These are phyloP conservation scores for Protonibea diacanthus DNA, from an alignment of 2,797 vertebrate species.

Conservation along the genomic window DNA sequence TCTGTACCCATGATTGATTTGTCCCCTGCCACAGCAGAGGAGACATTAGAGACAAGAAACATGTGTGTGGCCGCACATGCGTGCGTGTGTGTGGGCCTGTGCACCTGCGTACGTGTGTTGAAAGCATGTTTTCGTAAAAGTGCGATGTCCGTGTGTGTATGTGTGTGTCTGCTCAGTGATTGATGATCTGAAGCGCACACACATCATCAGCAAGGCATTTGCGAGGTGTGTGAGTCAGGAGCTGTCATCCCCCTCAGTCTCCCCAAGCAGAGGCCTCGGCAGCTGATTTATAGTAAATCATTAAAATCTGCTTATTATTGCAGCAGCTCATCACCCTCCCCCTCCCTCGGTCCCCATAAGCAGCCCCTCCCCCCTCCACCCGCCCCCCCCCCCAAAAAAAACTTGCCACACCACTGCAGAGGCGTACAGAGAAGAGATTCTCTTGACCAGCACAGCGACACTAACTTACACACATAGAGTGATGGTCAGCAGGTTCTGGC, in stretches of 20 bases:
- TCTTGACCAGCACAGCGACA: slow-evolving; percentile 63
- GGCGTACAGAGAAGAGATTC: slow-evolving; percentile 37
- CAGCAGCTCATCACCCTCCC: slow-evolving; percentile 90
- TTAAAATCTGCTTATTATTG: slow-evolving; percentile 99
- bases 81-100: slow-evolving; percentile 38
- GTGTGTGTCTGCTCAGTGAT: slow-evolving; percentile 86
- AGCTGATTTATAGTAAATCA: slow-evolving; percentile 99
- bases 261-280: slow-evolving; percentile 93
- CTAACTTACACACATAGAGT: slow-evolving; percentile 60
- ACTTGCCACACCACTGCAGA: slow-evolving; percentile 67
- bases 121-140: slow-evolving; percentile 75
- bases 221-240: slow-evolving; percentile 97
- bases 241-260: slow-evolving; percentile 98
- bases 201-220: slow-evolving; percentile 98
- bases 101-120: slow-evolving; percentile 72
- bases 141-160: slow-evolving; percentile 36
- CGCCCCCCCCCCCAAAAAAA: slow-evolving; percentile 49
- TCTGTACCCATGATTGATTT: slow-evolving; percentile 85
- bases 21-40: slow-evolving; percentile 82
- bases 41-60: slow-evolving; percentile 81
- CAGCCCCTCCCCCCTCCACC: slow-evolving; percentile 45
- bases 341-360: slow-evolving; percentile 69
- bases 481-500: slow-evolving; percentile 78
- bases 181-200: slow-evolving; percentile 94
- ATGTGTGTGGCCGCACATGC: slow-evolving; percentile 70